phyloP scores from a whole-genome alignment of 2,888 invertebrate genomes.

The Synergus gifuensis region DNA sequence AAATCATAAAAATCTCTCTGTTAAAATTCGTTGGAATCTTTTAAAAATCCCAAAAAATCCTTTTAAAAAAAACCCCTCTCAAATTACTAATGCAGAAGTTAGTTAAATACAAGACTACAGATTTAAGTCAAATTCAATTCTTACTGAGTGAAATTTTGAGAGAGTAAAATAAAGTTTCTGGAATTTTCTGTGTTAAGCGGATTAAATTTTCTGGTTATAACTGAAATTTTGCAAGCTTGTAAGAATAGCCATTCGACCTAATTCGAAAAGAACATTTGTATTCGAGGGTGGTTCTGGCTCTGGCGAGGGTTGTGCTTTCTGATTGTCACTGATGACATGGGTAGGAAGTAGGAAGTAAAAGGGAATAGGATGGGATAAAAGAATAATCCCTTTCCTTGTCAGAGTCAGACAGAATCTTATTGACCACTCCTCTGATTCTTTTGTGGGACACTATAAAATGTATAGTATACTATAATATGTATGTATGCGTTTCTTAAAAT shows the following conservation, averaged over 20 bases:
- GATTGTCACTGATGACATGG: slow-evolving; percentile 53
- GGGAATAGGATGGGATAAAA: not conserved
- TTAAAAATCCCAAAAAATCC: too few relatives aligned
- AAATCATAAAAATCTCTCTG: too few relatives aligned
- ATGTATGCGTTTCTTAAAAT: too few relatives aligned
- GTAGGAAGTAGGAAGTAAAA: not conserved
- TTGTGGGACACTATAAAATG: not conserved
- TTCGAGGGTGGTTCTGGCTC: slow-evolving; percentile 54
- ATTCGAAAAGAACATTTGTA: slow-evolving; percentile 62
- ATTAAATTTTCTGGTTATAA: not conserved
- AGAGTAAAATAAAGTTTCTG: too few relatives aligned
- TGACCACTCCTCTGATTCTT: not conserved
- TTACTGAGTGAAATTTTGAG: too few relatives aligned
- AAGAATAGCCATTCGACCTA: slow-evolving; percentile 54
- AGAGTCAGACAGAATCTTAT: not conserved
- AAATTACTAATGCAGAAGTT: too few relatives aligned
- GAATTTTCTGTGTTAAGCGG: too few relatives aligned
- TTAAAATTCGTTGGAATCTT: too few relatives aligned
- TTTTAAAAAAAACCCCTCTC: too few relatives aligned
- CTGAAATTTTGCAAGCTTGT: not conserved
- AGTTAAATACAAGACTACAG: too few relatives aligned
- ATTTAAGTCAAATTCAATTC: too few relatives aligned
- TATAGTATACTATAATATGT: too few relatives aligned
- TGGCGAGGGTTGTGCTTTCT: slow-evolving; percentile 62
- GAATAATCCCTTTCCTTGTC: not conserved